A percentile compares a stretch with the other conserved stretches of the same genome.
Evolutionary conservation across 1,140 invertebrate species (phyloP).

Genomic region (Dufourea novaeangliae): DNA sequence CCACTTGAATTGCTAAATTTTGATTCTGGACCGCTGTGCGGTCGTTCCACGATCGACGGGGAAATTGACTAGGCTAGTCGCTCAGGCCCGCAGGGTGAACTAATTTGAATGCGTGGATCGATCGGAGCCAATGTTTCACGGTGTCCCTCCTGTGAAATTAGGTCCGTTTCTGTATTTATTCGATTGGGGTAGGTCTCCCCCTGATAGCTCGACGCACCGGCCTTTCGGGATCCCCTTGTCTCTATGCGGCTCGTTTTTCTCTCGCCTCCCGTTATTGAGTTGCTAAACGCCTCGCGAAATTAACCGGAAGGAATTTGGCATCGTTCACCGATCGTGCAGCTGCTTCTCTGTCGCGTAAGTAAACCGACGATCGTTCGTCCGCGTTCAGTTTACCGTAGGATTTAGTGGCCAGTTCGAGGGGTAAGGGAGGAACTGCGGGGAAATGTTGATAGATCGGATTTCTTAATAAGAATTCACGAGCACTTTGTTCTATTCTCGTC

Average conservation of each 20-base stretch:
- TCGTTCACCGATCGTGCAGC: not conserved
- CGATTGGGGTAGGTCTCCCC: conserved; percentile 38
- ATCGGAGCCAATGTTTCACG: conserved; percentile 19
- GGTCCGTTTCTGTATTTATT: conserved; percentile 46
- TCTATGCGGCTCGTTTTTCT: conserved; percentile 8
- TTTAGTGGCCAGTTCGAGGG: not conserved
- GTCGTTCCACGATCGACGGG: too few species aligned
- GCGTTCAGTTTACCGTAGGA: not conserved
- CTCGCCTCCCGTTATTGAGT: conserved; percentile 7
- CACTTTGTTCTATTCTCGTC: not conserved
- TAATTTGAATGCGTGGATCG: conserved; percentile 43
- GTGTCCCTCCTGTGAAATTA: conserved; percentile 30
- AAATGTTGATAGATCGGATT: not conserved
- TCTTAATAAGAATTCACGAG: not conserved
- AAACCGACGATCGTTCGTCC: not conserved
- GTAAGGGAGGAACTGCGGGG: not conserved
- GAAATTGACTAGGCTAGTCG: not conserved
- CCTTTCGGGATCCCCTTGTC: conserved; percentile 9
- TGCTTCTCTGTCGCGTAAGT: not conserved
- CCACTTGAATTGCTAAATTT: too few species aligned
- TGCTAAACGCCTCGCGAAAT: not conserved
- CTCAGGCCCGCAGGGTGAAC: not conserved
- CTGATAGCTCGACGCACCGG: conserved; percentile 37
- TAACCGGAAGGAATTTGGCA: conserved; percentile 18
- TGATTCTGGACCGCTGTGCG: too few species aligned